These are phyloP conservation scores for Meteorus sp. DNA, from an alignment of 1,140 invertebrate species.

Conservation along the genomic window DNA sequence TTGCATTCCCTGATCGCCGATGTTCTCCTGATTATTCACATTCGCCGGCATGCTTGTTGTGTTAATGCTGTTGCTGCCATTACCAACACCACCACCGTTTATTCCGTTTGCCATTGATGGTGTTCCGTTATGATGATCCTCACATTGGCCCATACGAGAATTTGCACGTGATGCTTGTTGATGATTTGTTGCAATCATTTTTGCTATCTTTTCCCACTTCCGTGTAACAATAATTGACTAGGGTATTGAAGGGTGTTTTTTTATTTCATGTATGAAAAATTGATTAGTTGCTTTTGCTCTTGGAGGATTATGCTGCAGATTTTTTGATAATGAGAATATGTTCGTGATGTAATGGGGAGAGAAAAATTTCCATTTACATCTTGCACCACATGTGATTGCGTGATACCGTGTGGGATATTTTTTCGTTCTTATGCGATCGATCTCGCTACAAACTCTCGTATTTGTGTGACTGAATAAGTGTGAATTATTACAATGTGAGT, in stretches of 20 bases:
- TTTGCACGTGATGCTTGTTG: constrained; percentile 39
- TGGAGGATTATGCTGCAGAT: too few relatives aligned
- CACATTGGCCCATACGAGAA: constrained; percentile 41
- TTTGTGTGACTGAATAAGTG: too few relatives aligned
- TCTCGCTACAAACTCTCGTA: too few relatives aligned
- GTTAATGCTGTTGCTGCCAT: not conserved
- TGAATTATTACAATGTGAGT: too few relatives aligned
- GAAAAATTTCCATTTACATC: too few relatives aligned
- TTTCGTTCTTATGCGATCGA: too few relatives aligned
- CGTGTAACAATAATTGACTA: constrained; percentile 23
- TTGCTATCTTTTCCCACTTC: not conserved
- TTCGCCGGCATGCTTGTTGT: constrained; percentile 45
- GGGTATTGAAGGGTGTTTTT: not conserved
- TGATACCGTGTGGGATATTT: too few relatives aligned
- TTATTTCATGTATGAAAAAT: not conserved
- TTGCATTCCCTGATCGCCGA: constrained; percentile 46
- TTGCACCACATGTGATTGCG: too few relatives aligned
- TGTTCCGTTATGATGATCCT: constrained; percentile 40
- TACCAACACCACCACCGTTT: constrained; percentile 15
- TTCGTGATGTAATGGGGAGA: too few relatives aligned
- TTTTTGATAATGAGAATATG: too few relatives aligned
- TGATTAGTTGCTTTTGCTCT: not conserved
- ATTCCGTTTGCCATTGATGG: constrained; percentile 44
- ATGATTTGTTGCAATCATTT: constrained; percentile 43
- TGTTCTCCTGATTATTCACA: constrained; percentile 39